These are phyloP conservation scores for Seriola rivoliana DNA, from an alignment of 2,113 vertebrate genomes.

Conservation along the genomic window DNA sequence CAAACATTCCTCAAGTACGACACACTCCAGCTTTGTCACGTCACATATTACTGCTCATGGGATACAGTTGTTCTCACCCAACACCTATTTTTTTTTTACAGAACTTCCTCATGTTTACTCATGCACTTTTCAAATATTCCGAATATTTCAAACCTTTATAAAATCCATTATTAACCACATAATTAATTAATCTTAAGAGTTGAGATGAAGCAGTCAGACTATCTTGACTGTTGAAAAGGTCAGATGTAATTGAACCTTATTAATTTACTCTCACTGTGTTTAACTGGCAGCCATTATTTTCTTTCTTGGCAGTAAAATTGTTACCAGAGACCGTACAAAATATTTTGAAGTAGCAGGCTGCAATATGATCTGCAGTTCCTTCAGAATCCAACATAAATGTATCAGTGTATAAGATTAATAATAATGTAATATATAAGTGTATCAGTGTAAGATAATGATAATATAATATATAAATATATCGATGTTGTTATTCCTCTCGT, in stretches of 20 bases:
- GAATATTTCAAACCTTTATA: not conserved
- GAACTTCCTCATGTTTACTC: not conserved
- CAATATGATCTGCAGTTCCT: too few relatives aligned
- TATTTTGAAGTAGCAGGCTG: too few relatives aligned
- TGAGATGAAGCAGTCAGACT: not conserved
- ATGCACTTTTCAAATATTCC: not conserved
- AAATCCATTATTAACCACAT: not conserved
- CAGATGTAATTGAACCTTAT: too few relatives aligned
- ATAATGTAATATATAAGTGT: too few relatives aligned
- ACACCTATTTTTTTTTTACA: not conserved
- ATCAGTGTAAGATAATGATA: too few relatives aligned
- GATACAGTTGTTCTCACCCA: not conserved
- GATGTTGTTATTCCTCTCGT: too few relatives aligned
- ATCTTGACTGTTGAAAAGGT: too few relatives aligned
- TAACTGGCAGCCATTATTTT: too few relatives aligned
- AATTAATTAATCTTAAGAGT: not conserved
- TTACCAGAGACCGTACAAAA: too few relatives aligned
- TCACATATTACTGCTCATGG: not conserved
- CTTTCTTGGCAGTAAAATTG: too few relatives aligned
- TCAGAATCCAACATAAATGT: not conserved
- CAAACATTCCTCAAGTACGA: constrained; percentile 89
- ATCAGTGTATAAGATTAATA: too few relatives aligned
- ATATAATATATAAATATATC: not conserved
- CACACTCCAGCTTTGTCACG: not conserved
- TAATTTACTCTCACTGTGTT: too few relatives aligned